phyloP scores from a whole-genome alignment of 2,797 vertebrate genomes.

The Gymnodraco acuticeps region DNA sequence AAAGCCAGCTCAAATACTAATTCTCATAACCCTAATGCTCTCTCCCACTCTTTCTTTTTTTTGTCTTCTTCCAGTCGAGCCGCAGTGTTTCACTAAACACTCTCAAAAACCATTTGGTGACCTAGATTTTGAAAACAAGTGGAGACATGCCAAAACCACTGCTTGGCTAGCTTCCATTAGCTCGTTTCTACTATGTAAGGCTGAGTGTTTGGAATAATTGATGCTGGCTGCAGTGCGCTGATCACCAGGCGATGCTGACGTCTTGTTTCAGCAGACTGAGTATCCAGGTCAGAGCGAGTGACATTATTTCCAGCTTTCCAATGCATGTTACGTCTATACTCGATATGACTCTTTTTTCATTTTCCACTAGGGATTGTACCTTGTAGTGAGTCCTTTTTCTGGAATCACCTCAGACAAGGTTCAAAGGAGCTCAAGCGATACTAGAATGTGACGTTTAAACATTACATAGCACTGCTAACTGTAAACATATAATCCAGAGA shows the following conservation, averaged over 20 bases:
- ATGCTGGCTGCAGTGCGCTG: constrained; percentile 10
- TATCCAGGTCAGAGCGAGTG: constrained; percentile 32
- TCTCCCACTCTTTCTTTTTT: neutral
- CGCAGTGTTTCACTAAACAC: constrained; percentile 33
- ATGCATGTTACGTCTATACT: too few relatives aligned
- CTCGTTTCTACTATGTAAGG: neutral
- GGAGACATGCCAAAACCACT: constrained; percentile 41
- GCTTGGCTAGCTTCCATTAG: constrained; percentile 39
- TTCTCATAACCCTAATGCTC: constrained; percentile 1
- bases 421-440: too few relatives aligned
- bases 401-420: too few relatives aligned
- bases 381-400: too few relatives aligned
- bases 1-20: constrained; percentile 16
- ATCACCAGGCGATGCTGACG: constrained; percentile 27
- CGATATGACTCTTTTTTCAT: too few relatives aligned
- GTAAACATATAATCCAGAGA: neutral
- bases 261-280: constrained; percentile 10
- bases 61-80: neutral
- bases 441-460: too few relatives aligned
- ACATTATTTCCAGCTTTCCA: neutral
- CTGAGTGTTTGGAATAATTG: constrained; percentile 35
- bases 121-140: constrained; percentile 58
- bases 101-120: constrained; percentile 52
- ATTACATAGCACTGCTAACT: too few relatives aligned
- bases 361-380: too few relatives aligned